Conservation (phyloP, 2,888 invertebrate species). For the Rhabditoides inermis region DNA sequence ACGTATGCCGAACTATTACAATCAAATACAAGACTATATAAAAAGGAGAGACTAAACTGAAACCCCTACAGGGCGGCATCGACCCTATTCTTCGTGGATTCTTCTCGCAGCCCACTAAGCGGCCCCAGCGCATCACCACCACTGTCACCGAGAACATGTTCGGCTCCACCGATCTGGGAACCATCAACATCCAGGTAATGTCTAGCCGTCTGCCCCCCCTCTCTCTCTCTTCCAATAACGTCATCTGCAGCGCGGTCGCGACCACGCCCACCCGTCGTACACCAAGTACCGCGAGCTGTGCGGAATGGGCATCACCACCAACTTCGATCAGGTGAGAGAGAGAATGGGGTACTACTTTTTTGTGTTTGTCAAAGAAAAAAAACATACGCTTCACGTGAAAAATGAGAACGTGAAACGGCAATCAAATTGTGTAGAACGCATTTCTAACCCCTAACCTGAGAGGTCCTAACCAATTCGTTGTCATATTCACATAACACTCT, state of each 20-base stretch:
- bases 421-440: no score
- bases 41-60: constrained; percentile 59
- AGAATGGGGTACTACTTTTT: constrained; percentile 64
- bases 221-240: not conserved
- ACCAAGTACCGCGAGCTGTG: constrained; percentile 77
- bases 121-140: constrained; percentile 72
- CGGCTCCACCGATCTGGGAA: constrained; percentile 69
- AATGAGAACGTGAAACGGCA: no score
- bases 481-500: not conserved
- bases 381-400: not conserved
- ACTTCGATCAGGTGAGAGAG: constrained; percentile 66
- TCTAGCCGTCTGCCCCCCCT: not conserved
- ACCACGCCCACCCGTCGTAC: constrained; percentile 78
- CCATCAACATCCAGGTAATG: constrained; percentile 75
- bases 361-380: not conserved
- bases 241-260: constrained; percentile 65
- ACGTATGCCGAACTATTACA: no score
- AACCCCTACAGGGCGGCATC: constrained; percentile 92
- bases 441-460: not conserved
- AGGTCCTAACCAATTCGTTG: not conserved
- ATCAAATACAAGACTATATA: no score
- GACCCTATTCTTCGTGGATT: constrained; percentile 70
- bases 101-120: constrained; percentile 33
- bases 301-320: constrained; percentile 67
- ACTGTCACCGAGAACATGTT: constrained; percentile 83